These are phyloP conservation scores for Ophion slaviceki DNA, from an alignment of 2,888 invertebrate genomes.

Conservation along the genomic window DNA sequence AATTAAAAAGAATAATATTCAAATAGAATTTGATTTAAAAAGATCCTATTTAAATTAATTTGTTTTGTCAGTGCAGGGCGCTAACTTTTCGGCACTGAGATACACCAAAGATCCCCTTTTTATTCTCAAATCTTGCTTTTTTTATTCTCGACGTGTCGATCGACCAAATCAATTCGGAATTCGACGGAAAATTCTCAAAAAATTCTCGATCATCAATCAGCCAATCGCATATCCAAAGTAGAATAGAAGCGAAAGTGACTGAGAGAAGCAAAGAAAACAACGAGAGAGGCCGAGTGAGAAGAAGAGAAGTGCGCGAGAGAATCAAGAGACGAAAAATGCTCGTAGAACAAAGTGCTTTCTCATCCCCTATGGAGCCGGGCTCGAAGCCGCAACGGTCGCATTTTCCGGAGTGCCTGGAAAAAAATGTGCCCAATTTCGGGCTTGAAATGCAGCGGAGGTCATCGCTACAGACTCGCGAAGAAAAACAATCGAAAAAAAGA, in stretches of 20 bases:
- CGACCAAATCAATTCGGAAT: neutral
- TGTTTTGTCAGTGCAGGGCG: no score
- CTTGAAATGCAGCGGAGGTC: conserved; percentile 79
- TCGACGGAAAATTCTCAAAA: neutral
- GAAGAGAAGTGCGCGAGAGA: conserved; percentile 63
- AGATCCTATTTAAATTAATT: no score
- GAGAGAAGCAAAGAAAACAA: conserved; percentile 42
- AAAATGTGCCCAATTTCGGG: conserved; percentile 79
- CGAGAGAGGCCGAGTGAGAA: conserved; percentile 55
- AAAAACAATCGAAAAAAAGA: conserved; percentile 54
- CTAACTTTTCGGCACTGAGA: no score
- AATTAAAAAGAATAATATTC: no score
- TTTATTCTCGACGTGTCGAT: no score
- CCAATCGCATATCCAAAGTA: neutral
- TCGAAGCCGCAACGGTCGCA: conserved; percentile 24
- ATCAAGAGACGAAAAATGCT: conserved; percentile 46
- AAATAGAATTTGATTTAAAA: no score
- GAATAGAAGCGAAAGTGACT: neutral
- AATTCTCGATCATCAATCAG: no score
- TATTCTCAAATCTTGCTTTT: no score
- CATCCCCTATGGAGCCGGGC: neutral
- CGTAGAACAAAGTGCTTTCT: conserved; percentile 32
- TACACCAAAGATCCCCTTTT: no score
- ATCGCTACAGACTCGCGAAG: conserved; percentile 66
- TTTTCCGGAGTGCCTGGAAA: conserved; percentile 66